Evolutionary conservation across 2,888 invertebrate species (phyloP).

Genomic region (Coleophora deauratella): DNA sequence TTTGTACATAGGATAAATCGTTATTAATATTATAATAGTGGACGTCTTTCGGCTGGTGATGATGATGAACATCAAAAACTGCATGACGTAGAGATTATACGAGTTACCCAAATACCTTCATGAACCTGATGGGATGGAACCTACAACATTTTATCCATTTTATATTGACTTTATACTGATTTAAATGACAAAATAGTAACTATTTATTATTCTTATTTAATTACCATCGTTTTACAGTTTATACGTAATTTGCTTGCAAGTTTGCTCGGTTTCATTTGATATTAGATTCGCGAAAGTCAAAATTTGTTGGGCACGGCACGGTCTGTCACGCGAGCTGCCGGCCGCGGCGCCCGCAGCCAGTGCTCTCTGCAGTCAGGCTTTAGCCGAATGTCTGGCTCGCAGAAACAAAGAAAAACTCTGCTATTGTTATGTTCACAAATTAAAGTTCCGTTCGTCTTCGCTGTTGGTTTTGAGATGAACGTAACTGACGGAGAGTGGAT

Average conservation of each 20-base stretch:
- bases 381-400: neutral
- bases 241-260: conserved; percentile 32
- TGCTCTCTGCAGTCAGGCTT: neutral
- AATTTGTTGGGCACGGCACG: conserved; percentile 57
- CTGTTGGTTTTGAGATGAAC: neutral
- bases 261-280: conserved; percentile 35
- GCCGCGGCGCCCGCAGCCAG: conserved; percentile 24
- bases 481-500: too few species aligned
- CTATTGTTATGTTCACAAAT: neutral
- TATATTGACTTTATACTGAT: too few species aligned
- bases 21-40: too few species aligned
- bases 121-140: too few species aligned
- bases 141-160: too few species aligned
- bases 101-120: too few species aligned
- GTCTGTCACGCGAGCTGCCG: conserved; percentile 47
- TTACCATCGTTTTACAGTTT: neutral
- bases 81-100: too few species aligned
- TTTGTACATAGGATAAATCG: too few species aligned
- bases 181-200: neutral
- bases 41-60: too few species aligned
- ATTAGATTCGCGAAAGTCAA: conserved; percentile 54
- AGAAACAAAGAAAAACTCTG: neutral
- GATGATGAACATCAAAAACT: too few species aligned
- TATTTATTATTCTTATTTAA: neutral
- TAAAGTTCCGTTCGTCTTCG: neutral